Evolutionary conservation across 2,888 invertebrate genomes (phyloP), one percentile per base, ranked within the genome.

Genomic region (Sussaba pulchella): DNA sequence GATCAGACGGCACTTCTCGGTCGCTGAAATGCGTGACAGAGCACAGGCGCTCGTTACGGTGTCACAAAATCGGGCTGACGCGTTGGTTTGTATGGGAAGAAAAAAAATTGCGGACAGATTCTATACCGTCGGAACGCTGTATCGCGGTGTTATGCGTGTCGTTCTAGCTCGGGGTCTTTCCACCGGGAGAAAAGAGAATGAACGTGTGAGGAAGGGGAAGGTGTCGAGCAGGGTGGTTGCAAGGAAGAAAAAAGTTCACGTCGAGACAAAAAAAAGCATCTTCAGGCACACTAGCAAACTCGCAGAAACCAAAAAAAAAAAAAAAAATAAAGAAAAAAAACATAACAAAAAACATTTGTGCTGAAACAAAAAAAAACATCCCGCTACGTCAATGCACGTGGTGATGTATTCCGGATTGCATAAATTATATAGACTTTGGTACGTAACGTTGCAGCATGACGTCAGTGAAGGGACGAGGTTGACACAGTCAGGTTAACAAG

Each of bases 331-430:
- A n/a, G n/a, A n/a, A n/a, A n/a, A n/a, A n/a, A n/a, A n/a, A n/a
- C n/a, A n/a, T n/a, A n/a, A n/a, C n/a, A n/a, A n/a, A n/a, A 81
- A 78, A 81, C 24, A 39, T 8, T 10, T 47, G 26, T 31, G 26
- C 6, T 10, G 8, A 9, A 52, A 31, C 39, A 70, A 57, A 36
- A 43, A n/a, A 45, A 52, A 43, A 63, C 47, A 24, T 24, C 8
- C 4, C 24, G 14, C n/a, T 12, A 26, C 12, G 12, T 21, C 12
- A 8, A 26, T 10, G 8, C 6, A 24, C 31, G n/a, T 21, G 19
- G 43, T n/a, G 21, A 26, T 24, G 52, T 52, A 61, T 64, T 9
- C 4, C 54, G 10, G 14, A 8, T 76, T 45, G 43, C 24, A n/a
- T 39, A 75, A 67, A 67, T 67, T 41, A 50, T 26, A 66, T n/a